A percentile compares a stretch with the other conserved stretches of the same genome.
These are phyloP conservation scores for Mionectes olivaceus DNA, from an alignment of 2,797 vertebrate genomes.

Conservation along the genomic window DNA sequence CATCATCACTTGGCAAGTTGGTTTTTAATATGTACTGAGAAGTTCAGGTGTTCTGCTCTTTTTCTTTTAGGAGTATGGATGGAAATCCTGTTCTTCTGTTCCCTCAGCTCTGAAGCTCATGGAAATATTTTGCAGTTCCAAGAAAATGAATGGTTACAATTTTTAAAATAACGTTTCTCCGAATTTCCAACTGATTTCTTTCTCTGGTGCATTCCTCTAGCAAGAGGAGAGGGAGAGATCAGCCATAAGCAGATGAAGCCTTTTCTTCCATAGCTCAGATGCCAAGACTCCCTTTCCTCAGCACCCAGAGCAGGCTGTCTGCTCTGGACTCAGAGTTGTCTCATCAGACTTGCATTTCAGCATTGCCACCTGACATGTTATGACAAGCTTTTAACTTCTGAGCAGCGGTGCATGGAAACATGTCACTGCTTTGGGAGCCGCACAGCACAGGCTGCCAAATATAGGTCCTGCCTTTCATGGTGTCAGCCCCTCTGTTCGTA, in stretches of 20 bases:
- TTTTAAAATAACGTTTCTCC: background rate
- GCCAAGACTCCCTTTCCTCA: background rate
- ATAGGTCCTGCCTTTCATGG: background rate
- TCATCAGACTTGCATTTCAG: background rate
- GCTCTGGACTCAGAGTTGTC: background rate
- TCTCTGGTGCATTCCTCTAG: background rate
- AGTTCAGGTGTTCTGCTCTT: background rate
- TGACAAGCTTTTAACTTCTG: conserved; percentile 28
- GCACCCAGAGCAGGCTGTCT: background rate
- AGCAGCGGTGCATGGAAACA: background rate
- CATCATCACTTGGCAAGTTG: background rate
- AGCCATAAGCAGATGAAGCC: background rate
- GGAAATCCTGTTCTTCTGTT: background rate
- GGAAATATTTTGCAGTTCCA: background rate
- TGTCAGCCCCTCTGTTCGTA: background rate
- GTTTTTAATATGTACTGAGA: background rate
- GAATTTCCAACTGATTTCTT: background rate
- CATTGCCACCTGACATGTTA: background rate
- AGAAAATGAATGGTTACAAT: background rate
- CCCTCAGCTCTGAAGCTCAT: background rate
- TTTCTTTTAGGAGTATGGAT: background rate
- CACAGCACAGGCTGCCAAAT: background rate
- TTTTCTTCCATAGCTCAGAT: background rate
- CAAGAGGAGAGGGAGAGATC: background rate
- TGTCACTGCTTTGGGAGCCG: background rate